Percentiles rank a stretch among this genome's conserved stretches.
phyloP scores from a whole-genome alignment of 2,888 invertebrate genomes.

The Tineola bisselliella region DNA sequence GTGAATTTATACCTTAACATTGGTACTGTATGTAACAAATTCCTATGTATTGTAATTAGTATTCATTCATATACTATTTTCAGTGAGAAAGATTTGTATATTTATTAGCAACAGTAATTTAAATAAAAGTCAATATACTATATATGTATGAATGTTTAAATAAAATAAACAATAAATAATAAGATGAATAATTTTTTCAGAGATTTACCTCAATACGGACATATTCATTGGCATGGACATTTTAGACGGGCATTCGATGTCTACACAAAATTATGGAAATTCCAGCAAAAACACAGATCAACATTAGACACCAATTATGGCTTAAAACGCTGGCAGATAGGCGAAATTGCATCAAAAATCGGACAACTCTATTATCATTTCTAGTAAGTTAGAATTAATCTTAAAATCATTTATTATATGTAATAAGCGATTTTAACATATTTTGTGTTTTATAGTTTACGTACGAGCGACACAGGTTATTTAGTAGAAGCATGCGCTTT shows the following conservation, averaged over 20 bases:
- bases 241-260: slow-evolving; percentile 97
- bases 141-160: no score
- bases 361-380: slow-evolving; percentile 98
- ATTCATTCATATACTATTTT: no score
- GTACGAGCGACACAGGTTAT: slow-evolving; percentile 97
- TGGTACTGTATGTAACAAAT: no score
- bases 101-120: no score
- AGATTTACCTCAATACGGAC: slow-evolving; percentile 95
- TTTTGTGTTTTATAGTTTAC: slow-evolving; percentile 70
- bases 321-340: slow-evolving; percentile 97
- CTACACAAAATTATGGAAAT: slow-evolving; percentile 97
- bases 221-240: slow-evolving; percentile 97
- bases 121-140: no score
- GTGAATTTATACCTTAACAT: no score
- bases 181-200: slow-evolving; percentile 54
- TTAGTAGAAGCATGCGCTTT: slow-evolving; percentile 96
- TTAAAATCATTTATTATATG: neutral
- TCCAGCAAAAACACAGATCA: slow-evolving; percentile 94
- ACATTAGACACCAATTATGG: slow-evolving; percentile 93
- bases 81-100: no score
- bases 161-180: no score
- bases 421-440: no score
- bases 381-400: slow-evolving; percentile 76
- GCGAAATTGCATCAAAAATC: slow-evolving; percentile 98
- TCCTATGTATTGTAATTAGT: no score